Conservation (phyloP, 2,797 vertebrate genomes). For the Anableps anableps region DNA sequence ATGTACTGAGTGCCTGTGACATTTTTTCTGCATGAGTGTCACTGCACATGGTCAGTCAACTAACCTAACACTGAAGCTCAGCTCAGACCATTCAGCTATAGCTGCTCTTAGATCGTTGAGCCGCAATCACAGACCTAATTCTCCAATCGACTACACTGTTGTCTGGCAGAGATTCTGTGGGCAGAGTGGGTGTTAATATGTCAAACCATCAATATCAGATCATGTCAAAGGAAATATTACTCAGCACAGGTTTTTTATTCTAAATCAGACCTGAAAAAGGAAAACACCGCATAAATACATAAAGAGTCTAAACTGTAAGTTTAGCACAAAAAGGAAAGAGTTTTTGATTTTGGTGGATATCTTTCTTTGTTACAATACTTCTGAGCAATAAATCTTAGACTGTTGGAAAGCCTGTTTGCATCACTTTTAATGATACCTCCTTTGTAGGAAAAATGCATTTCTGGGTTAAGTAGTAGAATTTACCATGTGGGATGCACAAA, state of each 20-base stretch:
- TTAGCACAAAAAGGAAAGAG: not conserved
- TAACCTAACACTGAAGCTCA: conserved; percentile 44
- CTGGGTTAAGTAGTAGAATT: not conserved
- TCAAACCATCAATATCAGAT: conserved; percentile 50
- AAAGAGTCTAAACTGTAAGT: not conserved
- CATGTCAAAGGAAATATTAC: conserved; percentile 51
- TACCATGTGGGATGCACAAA: not conserved
- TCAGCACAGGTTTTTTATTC: conserved; percentile 44
- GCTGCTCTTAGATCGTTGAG: conserved; percentile 53
- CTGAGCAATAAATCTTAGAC: not conserved
- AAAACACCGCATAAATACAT: not conserved
- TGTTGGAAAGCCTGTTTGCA: not conserved
- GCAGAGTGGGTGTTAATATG: conserved; percentile 28
- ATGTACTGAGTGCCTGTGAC: conserved; percentile 47
- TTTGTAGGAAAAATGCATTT: not conserved
- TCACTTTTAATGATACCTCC: not conserved
- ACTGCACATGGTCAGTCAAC: conserved; percentile 41
- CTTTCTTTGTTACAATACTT: not conserved
- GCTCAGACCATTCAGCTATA: conserved; percentile 56
- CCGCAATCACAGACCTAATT: conserved; percentile 77
- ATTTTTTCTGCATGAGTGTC: conserved; percentile 60
- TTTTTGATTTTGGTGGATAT: not conserved
- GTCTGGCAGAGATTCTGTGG: conserved; percentile 16
- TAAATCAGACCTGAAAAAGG: conserved; percentile 4
- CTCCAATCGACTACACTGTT: conserved; percentile 43